Evolutionary conservation across 2,888 invertebrate genomes (phyloP), one percentile per base, ranked within the genome.

Genomic region (Malacosoma neustria): DNA sequence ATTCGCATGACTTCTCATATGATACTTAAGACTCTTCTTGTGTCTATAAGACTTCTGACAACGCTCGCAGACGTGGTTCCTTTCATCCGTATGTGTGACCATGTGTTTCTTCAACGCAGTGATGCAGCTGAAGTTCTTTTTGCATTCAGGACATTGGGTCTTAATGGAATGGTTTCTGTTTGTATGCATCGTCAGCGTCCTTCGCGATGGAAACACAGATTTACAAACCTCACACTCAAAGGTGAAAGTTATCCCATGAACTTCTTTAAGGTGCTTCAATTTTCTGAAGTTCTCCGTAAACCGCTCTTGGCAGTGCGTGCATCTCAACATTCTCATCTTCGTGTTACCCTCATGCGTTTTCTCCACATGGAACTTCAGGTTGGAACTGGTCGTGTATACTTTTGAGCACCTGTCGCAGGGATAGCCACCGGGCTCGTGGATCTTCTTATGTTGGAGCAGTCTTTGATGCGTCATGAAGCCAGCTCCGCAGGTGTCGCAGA

Each of bases 31-130:
- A 35, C 70, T 76, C 40, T 71, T 82, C 47, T 84, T 81, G 31
- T 86, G 82, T 35, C 81, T 76, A 35, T 88, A 88, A 0, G 82
- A 69, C 42, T 88, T 88, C 29, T 76, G 69, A 39, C 88, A 88
- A 1, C 82, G 39, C 6, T 59, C 51, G 45, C 88, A 88, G 0
- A 61, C 35, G 29, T 59, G 72, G 39, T 69, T 72, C 33, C 68
- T 60, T 31, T 72, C 75, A 0, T 67, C 70, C 0, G 74, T 67
- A 38, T 80, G 79, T 0, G 64, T 64, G 0, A 68, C 42, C 67
- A 73, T 64, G 32, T 80, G 79, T 4, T 69, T 68, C 37, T 67
- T 75, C 33, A 80, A 48, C 0, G 71, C 63, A 0, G 74, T 66
- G 0, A 67, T 41, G n/a, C 73, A 75, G 22, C 76, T 80, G 46